Evolutionary conservation across 2,113 vertebrate species (phyloP), one percentile per base, ranked within the genome.

Genomic region (Morphnarchus princeps): DNA sequence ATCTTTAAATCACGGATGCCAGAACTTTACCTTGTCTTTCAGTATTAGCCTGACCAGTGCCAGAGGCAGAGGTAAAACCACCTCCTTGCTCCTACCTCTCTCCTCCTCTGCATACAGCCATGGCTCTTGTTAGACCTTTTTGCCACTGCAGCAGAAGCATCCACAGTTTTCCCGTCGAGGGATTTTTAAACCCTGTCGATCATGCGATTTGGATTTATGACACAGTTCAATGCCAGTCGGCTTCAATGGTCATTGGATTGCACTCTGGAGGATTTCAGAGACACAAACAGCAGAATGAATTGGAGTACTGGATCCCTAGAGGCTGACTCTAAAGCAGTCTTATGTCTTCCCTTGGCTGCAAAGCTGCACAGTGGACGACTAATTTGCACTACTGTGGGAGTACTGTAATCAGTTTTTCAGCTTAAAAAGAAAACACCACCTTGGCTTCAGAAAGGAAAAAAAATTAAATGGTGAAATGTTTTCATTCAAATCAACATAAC

Each of bases 221-320:
- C 62, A 77, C 73, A 85, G 84, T 96, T 94, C 95, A 95, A 54
- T 83, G 77, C 91, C 96, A 90, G 93, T 90, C 96, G 96, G 95
- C 95, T 97, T 90, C 89, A 89, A 25, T 69, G 90, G 89, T 93
- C 96, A 85, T 42, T 93, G 74, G 45, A 95, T 91, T 87, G 81
- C 54, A 63, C 95, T 82, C 95, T 63, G 54, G 89, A 88, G 95
- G 71, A 50, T 95, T 96, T 89, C 66, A 80, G 90, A 90, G 92
- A 54, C 73, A 65, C 82, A 95, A 94, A 87, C 52, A 93, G 57
- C 32, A 80, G 88, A 82, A 95, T 77, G 67, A 92, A 92, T 63
- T 91, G 82, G 76, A 96, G 36, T n/a, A 45, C 31, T 84, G 42
- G 49, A 40, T 87, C 95, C 74, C 89, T 22, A 34, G 88, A 90